phyloP scores from a whole-genome alignment of 1,140 invertebrate species.

The Apis laboriosa region DNA sequence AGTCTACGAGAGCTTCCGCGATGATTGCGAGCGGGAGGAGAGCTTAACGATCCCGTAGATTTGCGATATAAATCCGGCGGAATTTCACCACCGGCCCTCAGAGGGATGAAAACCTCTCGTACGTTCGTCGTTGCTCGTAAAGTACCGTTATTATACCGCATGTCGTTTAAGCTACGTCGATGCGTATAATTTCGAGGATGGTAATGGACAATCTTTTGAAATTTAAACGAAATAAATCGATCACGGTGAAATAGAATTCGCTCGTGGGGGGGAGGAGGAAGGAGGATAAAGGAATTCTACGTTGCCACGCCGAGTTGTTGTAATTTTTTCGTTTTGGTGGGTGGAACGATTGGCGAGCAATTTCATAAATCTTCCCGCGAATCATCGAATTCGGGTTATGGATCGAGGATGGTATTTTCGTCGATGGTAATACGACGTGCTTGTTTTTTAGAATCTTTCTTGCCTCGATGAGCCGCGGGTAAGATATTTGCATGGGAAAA shows the following conservation, averaged over 20 bases:
- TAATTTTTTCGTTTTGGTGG: background rate
- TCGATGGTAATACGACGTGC: too few relatives aligned
- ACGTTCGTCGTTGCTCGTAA: background rate
- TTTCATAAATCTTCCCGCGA: background rate
- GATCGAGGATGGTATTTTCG: too few relatives aligned
- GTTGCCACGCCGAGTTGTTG: background rate
- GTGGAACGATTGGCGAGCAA: background rate
- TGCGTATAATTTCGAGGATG: background rate
- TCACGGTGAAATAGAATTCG: background rate
- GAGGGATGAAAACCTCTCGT: slow-evolving; percentile 10
- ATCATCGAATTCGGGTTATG: too few relatives aligned
- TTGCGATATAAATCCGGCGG: slow-evolving; percentile 20
- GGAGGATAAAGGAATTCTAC: too few relatives aligned
- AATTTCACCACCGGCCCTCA: background rate
- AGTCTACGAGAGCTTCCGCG: slow-evolving; percentile 15
- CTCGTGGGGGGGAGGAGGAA: background rate
- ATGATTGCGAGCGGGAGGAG: slow-evolving; percentile 1
- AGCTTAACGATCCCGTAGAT: slow-evolving; percentile 39
- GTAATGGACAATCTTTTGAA: background rate
- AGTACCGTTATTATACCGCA: slow-evolving; percentile 24
- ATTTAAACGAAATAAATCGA: background rate
- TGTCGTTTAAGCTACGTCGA: slow-evolving; percentile 15
- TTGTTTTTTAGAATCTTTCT: too few relatives aligned
- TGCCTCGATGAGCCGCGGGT: too few relatives aligned
- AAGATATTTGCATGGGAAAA: too few relatives aligned